phyloP scores from a whole-genome alignment of 35 echinoderm and acorn worm species.

The Heliocidaris erythrogramma region DNA sequence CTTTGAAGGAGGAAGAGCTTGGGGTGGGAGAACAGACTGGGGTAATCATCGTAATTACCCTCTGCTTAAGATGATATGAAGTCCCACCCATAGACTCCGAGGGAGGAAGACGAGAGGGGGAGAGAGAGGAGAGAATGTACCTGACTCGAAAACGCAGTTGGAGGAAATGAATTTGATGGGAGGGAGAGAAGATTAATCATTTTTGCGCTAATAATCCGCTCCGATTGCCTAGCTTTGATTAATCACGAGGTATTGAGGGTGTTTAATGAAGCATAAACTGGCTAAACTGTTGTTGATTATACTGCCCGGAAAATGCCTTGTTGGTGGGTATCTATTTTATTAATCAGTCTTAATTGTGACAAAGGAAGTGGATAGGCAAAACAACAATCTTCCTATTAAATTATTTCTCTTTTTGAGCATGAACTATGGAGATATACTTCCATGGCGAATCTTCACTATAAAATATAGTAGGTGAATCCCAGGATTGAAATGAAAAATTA shows the following conservation, averaged over 20 bases:
- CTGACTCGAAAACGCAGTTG: neutral
- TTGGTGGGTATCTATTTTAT: slow-evolving; percentile 13
- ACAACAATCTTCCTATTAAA: neutral
- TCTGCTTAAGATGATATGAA: slow-evolving; percentile 13
- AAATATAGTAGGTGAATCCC: neutral
- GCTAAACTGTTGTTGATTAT: slow-evolving; percentile 41
- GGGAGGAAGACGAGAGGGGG: neutral
- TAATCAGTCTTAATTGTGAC: neutral
- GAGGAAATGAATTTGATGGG: slow-evolving; percentile 20
- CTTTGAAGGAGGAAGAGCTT: neutral
- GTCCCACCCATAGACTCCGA: neutral
- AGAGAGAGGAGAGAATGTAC: neutral
- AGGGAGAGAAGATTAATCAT: slow-evolving; percentile 33
- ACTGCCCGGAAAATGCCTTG: neutral
- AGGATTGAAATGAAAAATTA: neutral
- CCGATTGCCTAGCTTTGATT: slow-evolving; percentile 40
- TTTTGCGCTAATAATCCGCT: slow-evolving; percentile 27
- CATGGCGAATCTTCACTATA: neutral
- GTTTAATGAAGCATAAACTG: slow-evolving; percentile 23
- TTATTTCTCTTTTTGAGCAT: slow-evolving; percentile 4
- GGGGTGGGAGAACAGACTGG: neutral
- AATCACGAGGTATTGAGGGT: slow-evolving; percentile 21
- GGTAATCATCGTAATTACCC: slow-evolving; percentile 38
- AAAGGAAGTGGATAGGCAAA: neutral
- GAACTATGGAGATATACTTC: neutral